Percentiles rank a stretch among this genome's conserved stretches.
These are phyloP conservation scores for Macquaria ambigua DNA, from an alignment of 2,113 vertebrate species.

Conservation along the genomic window DNA sequence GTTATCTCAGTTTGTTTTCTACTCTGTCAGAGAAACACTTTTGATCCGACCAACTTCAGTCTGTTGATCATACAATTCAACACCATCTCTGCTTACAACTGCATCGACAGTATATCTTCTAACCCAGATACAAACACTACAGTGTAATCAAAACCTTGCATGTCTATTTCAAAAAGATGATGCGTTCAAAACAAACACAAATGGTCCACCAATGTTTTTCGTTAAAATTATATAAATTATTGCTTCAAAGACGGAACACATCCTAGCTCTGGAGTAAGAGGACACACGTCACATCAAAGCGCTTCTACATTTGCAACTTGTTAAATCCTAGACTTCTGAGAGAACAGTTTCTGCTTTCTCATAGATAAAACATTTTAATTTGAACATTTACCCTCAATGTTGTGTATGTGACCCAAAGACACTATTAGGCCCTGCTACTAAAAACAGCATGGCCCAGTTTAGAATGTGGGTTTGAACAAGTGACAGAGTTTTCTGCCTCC, in stretches of 20 bases:
- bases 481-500: conserved; percentile 49
- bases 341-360: conserved; percentile 22
- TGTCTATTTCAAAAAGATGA: conserved; percentile 14
- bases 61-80: background rate
- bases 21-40: too few species aligned
- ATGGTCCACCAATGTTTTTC: background rate
- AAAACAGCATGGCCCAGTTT: conserved; percentile 70
- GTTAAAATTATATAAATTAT: conserved; percentile 46
- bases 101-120: background rate
- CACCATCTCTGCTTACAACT: background rate
- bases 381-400: conserved; percentile 9
- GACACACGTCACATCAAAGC: conserved; percentile 53
- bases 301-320: background rate
- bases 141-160: background rate
- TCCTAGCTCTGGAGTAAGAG: conserved; percentile 27
- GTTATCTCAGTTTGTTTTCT: background rate
- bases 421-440: conserved; percentile 46
- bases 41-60: background rate
- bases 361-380: conserved; percentile 28
- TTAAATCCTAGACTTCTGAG: conserved; percentile 43
- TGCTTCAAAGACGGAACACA: conserved; percentile 45
- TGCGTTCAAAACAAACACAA: conserved; percentile 37
- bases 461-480: conserved; percentile 58
- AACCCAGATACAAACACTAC: background rate
- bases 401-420: conserved; percentile 37